A percentile compares a stretch with the other conserved stretches of the same genome.
phyloP scores from a whole-genome alignment of 2,888 invertebrate species.

The Sphaerophoria rueppellii region DNA sequence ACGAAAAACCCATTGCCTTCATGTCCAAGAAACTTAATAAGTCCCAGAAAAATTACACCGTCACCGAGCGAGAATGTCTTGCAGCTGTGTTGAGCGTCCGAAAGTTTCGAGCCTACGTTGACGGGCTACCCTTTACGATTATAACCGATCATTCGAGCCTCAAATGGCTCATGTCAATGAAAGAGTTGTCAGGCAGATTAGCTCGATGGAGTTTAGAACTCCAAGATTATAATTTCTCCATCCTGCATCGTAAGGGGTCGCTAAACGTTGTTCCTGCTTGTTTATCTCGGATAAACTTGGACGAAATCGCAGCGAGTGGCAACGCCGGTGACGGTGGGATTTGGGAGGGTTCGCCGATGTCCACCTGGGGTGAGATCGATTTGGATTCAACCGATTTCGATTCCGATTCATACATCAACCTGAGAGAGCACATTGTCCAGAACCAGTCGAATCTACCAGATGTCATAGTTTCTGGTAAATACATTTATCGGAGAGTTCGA shows the following conservation, averaged over 20 bases:
- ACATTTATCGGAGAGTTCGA: too few relatives aligned
- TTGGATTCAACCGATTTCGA: neutral
- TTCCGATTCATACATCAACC: neutral
- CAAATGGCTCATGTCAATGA: neutral
- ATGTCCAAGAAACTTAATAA: neutral
- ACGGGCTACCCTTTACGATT: neutral
- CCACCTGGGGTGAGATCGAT: neutral
- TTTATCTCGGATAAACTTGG: neutral
- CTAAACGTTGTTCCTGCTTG: too few relatives aligned
- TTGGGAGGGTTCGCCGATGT: neutral
- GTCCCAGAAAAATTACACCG: neutral
- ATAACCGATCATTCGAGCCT: neutral
- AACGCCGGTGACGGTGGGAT: neutral
- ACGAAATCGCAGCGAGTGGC: neutral
- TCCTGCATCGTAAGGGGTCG: too few relatives aligned
- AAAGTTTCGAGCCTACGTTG: neutral
- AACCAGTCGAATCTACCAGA: too few relatives aligned
- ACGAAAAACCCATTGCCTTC: neutral
- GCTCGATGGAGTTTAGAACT: too few relatives aligned
- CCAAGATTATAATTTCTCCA: too few relatives aligned
- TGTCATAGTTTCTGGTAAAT: too few relatives aligned
- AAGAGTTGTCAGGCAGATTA: too few relatives aligned
- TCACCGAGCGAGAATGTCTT: too few relatives aligned
- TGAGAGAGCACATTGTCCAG: neutral
- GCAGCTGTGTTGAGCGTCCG: neutral